These are phyloP conservation scores for Talpa occidentalis DNA, from an alignment of 2,113 vertebrate genomes.

Conservation along the genomic window DNA sequence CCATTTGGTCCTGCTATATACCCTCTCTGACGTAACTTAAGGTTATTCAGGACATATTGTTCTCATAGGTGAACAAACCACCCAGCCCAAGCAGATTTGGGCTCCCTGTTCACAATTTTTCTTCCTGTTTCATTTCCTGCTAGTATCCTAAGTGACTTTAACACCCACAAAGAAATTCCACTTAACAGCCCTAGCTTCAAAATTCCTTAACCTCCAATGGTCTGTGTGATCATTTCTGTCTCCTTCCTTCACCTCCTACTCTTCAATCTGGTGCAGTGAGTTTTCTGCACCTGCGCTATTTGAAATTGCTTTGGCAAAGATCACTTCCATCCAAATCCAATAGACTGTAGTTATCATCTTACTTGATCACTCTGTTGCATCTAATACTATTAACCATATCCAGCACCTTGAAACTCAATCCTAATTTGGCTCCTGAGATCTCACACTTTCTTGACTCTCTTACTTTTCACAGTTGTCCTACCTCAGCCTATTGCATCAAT, in stretches of 20 bases:
- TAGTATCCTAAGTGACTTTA: constrained; percentile 9
- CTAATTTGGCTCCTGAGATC: background rate
- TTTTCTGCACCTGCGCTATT: background rate
- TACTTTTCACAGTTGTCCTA: background rate
- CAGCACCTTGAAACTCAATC: background rate
- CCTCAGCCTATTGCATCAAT: background rate
- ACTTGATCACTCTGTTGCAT: background rate
- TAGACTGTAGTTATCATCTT: background rate
- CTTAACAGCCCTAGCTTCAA: background rate
- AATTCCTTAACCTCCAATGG: background rate
- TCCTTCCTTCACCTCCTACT: background rate
- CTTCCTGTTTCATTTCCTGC: background rate
- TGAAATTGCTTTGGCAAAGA: constrained; percentile 1
- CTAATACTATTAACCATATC: background rate
- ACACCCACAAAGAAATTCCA: constrained; percentile 21
- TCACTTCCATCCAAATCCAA: background rate
- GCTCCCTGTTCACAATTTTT: background rate
- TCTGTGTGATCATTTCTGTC: background rate
- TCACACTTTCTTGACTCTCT: background rate
- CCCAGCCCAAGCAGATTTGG: background rate
- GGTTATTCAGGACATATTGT: background rate
- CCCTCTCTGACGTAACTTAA: background rate
- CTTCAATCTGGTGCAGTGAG: background rate
- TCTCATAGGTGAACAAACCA: background rate
- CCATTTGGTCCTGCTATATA: background rate